A percentile compares a stretch with the other conserved stretches of the same genome.
Conservation (phyloP, 2,888 invertebrate species). For the Homarus gammarus region DNA sequence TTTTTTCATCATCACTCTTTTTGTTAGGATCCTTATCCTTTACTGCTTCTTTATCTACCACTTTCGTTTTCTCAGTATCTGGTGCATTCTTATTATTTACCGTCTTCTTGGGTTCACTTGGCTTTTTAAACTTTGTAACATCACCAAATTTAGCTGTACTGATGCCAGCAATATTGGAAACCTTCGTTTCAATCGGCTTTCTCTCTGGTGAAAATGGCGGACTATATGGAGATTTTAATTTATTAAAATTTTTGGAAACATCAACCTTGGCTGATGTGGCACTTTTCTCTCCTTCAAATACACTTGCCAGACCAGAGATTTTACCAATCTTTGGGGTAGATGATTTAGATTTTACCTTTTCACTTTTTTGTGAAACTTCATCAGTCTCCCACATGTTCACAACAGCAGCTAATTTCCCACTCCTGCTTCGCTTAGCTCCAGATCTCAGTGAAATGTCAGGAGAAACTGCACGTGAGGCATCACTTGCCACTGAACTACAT, state of each 20-base stretch:
- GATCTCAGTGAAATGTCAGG: conserved; percentile 54
- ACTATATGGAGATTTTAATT: conserved; percentile 49
- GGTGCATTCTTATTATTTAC: conserved; percentile 8
- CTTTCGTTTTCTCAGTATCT: conserved; percentile 6
- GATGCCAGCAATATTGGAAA: conserved; percentile 65
- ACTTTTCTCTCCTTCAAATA: conserved; percentile 49
- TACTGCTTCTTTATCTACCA: conserved; percentile 1
- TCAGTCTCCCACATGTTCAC: conserved; percentile 59
- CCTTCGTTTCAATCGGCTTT: conserved; percentile 32
- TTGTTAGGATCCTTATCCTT: neutral
- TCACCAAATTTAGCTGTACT: conserved; percentile 68
- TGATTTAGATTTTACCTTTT: conserved; percentile 32
- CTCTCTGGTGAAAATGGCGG: conserved; percentile 27
- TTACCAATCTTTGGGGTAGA: conserved; percentile 35
- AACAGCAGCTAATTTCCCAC: conserved; percentile 52
- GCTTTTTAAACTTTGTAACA: conserved; percentile 58
- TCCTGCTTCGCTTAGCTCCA: conserved; percentile 28
- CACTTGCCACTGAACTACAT: conserved; percentile 59
- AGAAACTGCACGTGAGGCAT: conserved; percentile 35
- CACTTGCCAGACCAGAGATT: conserved; percentile 45
- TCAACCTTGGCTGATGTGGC: conserved; percentile 18
- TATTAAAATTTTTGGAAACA: conserved; percentile 15
- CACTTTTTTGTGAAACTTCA: conserved; percentile 53
- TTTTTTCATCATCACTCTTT: conserved; percentile 27
- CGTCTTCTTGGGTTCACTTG: conserved; percentile 32